These are phyloP conservation scores for Brachionichthys hirsutus DNA, from an alignment of 2,113 vertebrate genomes.

Conservation along the genomic window DNA sequence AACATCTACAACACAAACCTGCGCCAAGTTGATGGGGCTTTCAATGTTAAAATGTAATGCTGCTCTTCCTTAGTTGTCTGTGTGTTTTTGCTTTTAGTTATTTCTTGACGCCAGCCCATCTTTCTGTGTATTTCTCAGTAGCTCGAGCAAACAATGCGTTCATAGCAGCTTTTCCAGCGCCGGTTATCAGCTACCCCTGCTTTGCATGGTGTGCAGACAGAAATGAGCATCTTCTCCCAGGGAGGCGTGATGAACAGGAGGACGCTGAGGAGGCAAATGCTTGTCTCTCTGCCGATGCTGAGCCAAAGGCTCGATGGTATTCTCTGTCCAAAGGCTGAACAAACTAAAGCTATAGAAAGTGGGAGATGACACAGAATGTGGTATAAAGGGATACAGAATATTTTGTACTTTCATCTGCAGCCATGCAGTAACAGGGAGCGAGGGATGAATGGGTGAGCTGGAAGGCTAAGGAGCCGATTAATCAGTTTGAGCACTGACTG, in stretches of 20 bases:
- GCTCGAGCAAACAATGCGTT: too few species aligned
- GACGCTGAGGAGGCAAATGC: slow-evolving; percentile 33
- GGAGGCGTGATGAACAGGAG: slow-evolving; percentile 20
- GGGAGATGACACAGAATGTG: slow-evolving; percentile 26
- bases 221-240: slow-evolving; percentile 32
- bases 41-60: too few species aligned
- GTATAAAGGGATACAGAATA: slow-evolving; percentile 10
- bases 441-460: slow-evolving; percentile 6
- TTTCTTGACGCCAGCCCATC: too few species aligned
- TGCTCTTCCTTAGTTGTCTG: too few species aligned
- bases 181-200: slow-evolving; percentile 29
- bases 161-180: too few species aligned
- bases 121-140: too few species aligned
- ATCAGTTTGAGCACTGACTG: slow-evolving; percentile 39
- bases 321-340: slow-evolving; percentile 39
- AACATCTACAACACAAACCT: too few species aligned
- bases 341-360: slow-evolving; percentile 38
- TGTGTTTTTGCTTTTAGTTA: too few species aligned
- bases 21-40: too few species aligned
- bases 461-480: slow-evolving; percentile 43
- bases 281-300: slow-evolving; percentile 11
- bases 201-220: slow-evolving; percentile 37
- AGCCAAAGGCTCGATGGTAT: slow-evolving; percentile 42
- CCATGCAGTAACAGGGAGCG: slow-evolving; percentile 1
- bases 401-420: slow-evolving; percentile 33